These are phyloP conservation scores for Capitulum mitella DNA, from an alignment of 2,888 invertebrate genomes.

Conservation along the genomic window DNA sequence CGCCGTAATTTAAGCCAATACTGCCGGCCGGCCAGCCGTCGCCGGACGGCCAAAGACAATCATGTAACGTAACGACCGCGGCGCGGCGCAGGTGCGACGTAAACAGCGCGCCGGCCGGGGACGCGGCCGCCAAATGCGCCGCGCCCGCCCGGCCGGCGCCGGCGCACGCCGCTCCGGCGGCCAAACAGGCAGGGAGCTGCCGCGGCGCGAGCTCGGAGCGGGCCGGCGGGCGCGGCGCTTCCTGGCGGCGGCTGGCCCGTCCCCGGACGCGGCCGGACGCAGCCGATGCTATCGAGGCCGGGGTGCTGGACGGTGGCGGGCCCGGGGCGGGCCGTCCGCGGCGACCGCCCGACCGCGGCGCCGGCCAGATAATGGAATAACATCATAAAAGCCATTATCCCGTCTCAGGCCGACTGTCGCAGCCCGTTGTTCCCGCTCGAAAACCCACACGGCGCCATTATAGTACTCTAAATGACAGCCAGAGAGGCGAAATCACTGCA, in stretches of 20 bases:
- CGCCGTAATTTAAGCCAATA: slow-evolving; percentile 5
- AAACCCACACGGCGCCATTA: slow-evolving; percentile 16
- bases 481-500: neutral
- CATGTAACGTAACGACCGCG: slow-evolving; percentile 12
- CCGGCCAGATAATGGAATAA: slow-evolving; percentile 11
- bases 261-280: neutral
- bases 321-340: neutral
- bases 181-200: too few relatives aligned
- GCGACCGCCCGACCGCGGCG: neutral
- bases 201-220: neutral
- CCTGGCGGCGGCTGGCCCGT: neutral
- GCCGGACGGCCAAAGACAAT: slow-evolving; percentile 9
- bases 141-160: neutral
- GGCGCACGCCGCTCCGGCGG: too few relatives aligned
- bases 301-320: too few relatives aligned
- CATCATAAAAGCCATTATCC: slow-evolving; percentile 24
- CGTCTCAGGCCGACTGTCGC: neutral
- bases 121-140: neutral
- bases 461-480: neutral
- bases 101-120: slow-evolving; percentile 7
- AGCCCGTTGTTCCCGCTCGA: neutral
- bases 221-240: neutral
- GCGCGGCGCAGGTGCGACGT: neutral
- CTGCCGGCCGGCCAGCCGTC: neutral
- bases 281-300: neutral